Conservation (phyloP, 1,140 invertebrate species). For the Solen grandis region DNA sequence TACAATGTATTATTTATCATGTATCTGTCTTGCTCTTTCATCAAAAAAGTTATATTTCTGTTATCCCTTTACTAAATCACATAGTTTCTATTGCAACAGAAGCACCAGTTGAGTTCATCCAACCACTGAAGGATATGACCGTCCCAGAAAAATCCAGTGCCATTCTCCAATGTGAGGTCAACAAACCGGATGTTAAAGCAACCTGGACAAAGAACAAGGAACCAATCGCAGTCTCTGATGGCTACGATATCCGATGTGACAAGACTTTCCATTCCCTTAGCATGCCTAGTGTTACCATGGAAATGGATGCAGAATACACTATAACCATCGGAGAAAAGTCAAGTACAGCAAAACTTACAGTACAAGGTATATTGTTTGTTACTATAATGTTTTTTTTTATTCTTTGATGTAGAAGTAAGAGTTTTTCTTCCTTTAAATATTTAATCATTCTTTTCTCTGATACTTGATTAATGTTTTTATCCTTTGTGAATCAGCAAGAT, state of each 20-base stretch:
- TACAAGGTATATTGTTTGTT: slow-evolving; percentile 76
- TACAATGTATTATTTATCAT: no score
- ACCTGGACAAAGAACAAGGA: slow-evolving; percentile 92
- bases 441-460: no score
- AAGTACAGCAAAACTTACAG: slow-evolving; percentile 68
- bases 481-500: no score
- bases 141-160: slow-evolving; percentile 64
- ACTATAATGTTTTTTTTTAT: no score
- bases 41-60: neutral
- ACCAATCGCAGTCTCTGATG: slow-evolving; percentile 83
- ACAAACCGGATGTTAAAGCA: slow-evolving; percentile 89
- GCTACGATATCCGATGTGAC: slow-evolving; percentile 95
- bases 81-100: slow-evolving; percentile 67
- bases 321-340: slow-evolving; percentile 84
- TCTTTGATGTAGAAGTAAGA: no score
- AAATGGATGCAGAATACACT: slow-evolving; percentile 69
- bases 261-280: slow-evolving; percentile 87
- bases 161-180: slow-evolving; percentile 76
- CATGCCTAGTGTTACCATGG: slow-evolving; percentile 86
- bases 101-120: slow-evolving; percentile 70
- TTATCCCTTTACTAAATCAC: neutral
- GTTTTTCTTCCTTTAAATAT: no score
- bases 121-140: slow-evolving; percentile 68
- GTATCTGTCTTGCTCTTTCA: no score
- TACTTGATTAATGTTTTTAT: no score